Evolutionary conservation across 2,888 invertebrate species (phyloP), one percentile per base, ranked within the genome.

Genomic region (Stratiomys singularior): DNA sequence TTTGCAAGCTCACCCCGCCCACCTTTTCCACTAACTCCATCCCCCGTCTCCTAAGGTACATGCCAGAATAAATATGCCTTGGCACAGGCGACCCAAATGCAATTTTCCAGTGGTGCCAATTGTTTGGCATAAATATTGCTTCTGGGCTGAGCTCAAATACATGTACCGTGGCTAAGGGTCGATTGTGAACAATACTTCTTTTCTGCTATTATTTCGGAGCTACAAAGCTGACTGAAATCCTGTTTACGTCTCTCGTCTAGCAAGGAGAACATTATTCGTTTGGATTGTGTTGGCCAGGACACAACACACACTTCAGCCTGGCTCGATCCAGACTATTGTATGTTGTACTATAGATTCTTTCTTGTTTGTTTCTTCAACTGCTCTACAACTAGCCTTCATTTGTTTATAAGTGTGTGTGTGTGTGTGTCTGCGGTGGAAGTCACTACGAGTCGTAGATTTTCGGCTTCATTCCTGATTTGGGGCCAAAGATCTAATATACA

Each of bases 81-180:
- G 71, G 71, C 52, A 72, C 52, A 27, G 30, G 71, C 27, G 18
- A 72, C 28, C 71, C 28, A 72, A 72, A 72, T 72, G 71, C 52
- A 56, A 72, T 72, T 72, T 72, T 72, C 71, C 28, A 52, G 52
- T 28, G 56, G 52, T 72, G 56, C 56, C 71, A 72, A 72, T 72
- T 52, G 52, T 72, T 52, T 72, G 52, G 56, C 71, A 72, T 72
- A 72, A 72, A 72, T 72, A 52, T 72, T 18, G 56, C 52, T 52
- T 52, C 52, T 56, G 71, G 25, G 56, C 71, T 56, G 56, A 28
- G 23, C 56, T 52, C 56, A 52, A 72, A 47, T 72, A 28, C 71
- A 72, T 72, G 71, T 27, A 52, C 52, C 21, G n/a, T 11, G 69
- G n/a, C 21, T 37, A n/a, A 27, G 21, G 21, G 21, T 66, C 66